Conservation (phyloP, 2,888 invertebrate species). For the Drosophila borealis region DNA sequence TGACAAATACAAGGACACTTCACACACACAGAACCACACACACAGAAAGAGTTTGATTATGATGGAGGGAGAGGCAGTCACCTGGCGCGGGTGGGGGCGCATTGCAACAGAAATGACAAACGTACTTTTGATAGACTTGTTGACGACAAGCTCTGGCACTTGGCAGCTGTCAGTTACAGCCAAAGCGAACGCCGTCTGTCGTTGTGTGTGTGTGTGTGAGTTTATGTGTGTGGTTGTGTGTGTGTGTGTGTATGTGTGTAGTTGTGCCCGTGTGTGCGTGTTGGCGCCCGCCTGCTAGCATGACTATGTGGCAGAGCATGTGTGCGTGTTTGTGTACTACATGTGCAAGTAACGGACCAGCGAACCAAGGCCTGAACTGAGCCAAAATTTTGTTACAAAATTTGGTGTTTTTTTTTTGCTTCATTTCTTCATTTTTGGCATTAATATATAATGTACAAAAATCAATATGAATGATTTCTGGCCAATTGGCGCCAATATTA, state of each 20-base stretch:
- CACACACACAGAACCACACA: slow-evolving; percentile 15
- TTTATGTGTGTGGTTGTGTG: slow-evolving; percentile 8
- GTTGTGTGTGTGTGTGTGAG: not conserved
- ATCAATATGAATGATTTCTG: slow-evolving; percentile 67
- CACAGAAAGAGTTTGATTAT: slow-evolving; percentile 11
- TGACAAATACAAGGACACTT: slow-evolving; percentile 46
- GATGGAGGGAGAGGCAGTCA: slow-evolving; percentile 10
- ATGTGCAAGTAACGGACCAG: slow-evolving; percentile 41
- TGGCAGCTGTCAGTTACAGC: slow-evolving; percentile 74
- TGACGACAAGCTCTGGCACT: slow-evolving; percentile 79
- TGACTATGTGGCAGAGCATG: slow-evolving; percentile 23
- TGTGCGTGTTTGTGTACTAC: slow-evolving; percentile 24
- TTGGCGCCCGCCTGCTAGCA: slow-evolving; percentile 34
- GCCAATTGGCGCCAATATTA: slow-evolving; percentile 54
- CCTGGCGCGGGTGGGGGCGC: slow-evolving; percentile 29
- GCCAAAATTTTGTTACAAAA: slow-evolving; percentile 52
- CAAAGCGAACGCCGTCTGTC: slow-evolving; percentile 33
- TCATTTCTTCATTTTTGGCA: slow-evolving; percentile 13
- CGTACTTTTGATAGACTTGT: slow-evolving; percentile 81
- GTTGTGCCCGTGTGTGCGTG: slow-evolving; percentile 19
- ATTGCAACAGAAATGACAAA: slow-evolving; percentile 79
- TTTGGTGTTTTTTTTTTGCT: slow-evolving; percentile 13
- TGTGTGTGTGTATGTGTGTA: slow-evolving; percentile 12
- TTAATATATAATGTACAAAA: slow-evolving; percentile 73
- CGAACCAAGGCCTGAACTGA: slow-evolving; percentile 38